phyloP scores from a whole-genome alignment of 2,797 vertebrate genomes.

The Corythornis leucogaster region DNA sequence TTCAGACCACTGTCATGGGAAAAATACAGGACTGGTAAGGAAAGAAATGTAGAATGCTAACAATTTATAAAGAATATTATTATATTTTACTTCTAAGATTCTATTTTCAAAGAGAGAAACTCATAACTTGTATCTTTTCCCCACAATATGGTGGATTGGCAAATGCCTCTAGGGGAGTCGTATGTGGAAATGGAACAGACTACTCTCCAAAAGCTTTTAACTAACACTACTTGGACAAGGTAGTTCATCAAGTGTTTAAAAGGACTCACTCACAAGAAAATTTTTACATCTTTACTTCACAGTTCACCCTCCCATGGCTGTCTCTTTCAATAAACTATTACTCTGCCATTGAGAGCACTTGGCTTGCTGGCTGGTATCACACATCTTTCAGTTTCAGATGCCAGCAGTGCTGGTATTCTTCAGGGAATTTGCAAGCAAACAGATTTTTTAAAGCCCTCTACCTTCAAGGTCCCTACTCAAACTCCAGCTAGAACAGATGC shows the following conservation, averaged over 20 bases:
- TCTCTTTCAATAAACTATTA: conserved; percentile 22
- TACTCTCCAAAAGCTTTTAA: conserved; percentile 45
- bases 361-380: conserved; percentile 12
- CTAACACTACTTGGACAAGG: conserved; percentile 7
- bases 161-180: neutral
- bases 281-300: neutral
- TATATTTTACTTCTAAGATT: conserved; percentile 57
- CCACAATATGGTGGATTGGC: neutral
- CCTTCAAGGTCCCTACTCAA: neutral
- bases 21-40: neutral
- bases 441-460: neutral
- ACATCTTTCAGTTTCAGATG: neutral
- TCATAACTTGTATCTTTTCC: conserved; percentile 16
- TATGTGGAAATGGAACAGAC: neutral
- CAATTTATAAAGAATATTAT: neutral
- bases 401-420: neutral
- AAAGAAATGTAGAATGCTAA: neutral
- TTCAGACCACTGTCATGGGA: neutral
- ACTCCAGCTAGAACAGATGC: neutral
- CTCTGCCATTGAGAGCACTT: conserved; percentile 20
- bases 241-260: conserved; percentile 1
- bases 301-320: neutral
- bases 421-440: neutral
- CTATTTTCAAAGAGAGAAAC: neutral
- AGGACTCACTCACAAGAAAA: conserved; percentile 12